Percentiles rank a stretch among this genome's conserved stretches.
Evolutionary conservation across 1,140 invertebrate genomes (phyloP).

Genomic region (Mya arenaria): DNA sequence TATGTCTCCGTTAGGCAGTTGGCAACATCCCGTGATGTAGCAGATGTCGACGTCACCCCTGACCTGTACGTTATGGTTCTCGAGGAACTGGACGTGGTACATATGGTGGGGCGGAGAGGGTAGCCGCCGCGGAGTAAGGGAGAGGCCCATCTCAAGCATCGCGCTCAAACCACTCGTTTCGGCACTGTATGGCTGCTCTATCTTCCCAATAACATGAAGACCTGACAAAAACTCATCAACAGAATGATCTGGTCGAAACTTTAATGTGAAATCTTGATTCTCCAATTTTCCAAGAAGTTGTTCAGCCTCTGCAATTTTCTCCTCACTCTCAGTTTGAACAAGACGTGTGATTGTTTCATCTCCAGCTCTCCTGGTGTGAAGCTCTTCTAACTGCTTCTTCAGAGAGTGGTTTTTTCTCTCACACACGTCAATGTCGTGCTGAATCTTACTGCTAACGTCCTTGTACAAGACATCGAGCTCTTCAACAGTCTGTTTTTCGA

Average conservation of each 20-base stretch:
- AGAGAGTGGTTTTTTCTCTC: not conserved
- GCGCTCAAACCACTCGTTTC: too few species aligned
- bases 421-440: not conserved
- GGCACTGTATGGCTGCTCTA: too few species aligned
- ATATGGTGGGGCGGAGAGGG: not conserved
- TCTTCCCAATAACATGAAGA: not conserved
- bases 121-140: too few species aligned
- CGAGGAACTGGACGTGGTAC: not conserved
- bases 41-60: not conserved
- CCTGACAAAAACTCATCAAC: not conserved
- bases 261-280: not conserved
- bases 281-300: not conserved
- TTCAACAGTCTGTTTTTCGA: not conserved
- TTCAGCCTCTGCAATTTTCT: not conserved
- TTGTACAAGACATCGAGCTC: not conserved
- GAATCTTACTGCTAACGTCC: not conserved
- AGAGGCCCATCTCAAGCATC: too few species aligned
- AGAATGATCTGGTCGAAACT: not conserved
- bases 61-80: not conserved
- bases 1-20: not conserved
- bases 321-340: not conserved
- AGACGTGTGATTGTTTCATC: not conserved
- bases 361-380: not conserved
- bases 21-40: not conserved
- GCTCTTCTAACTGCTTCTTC: not conserved